phyloP scores from a whole-genome alignment of 2,888 invertebrate species.

The Aphodius granarius region DNA sequence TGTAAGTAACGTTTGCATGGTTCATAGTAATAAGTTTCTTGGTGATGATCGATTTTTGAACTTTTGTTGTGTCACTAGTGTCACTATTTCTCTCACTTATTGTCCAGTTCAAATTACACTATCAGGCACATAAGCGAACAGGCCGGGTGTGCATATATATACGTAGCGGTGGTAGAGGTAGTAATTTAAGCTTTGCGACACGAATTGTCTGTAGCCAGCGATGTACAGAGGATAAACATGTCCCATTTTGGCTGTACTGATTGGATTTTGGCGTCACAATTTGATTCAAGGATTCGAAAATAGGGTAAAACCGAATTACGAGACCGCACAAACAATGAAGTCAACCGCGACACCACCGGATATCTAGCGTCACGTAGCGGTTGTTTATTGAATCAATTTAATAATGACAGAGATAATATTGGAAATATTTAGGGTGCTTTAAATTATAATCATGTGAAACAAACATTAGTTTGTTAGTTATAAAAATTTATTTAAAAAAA shows the following conservation, averaged over 20 bases:
- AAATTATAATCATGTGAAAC: too few relatives aligned
- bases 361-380: neutral
- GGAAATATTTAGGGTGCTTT: neutral
- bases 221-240: neutral
- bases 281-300: neutral
- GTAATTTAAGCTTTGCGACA: neutral
- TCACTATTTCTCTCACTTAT: neutral
- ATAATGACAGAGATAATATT: neutral
- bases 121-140: neutral
- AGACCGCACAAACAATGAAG: neutral
- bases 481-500: too few relatives aligned
- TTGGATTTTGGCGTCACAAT: neutral
- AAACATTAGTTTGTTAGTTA: too few relatives aligned
- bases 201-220: neutral
- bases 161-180: neutral
- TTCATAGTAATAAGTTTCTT: too few relatives aligned
- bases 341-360: neutral
- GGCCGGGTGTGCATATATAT: too few relatives aligned
- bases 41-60: too few relatives aligned
- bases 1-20: too few relatives aligned
- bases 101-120: neutral
- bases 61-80: neutral
- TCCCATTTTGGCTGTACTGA: neutral
- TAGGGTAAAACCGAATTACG: neutral
- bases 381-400: neutral